phyloP scores from a whole-genome alignment of 1,140 invertebrate genomes.

The Bombus turneri region DNA sequence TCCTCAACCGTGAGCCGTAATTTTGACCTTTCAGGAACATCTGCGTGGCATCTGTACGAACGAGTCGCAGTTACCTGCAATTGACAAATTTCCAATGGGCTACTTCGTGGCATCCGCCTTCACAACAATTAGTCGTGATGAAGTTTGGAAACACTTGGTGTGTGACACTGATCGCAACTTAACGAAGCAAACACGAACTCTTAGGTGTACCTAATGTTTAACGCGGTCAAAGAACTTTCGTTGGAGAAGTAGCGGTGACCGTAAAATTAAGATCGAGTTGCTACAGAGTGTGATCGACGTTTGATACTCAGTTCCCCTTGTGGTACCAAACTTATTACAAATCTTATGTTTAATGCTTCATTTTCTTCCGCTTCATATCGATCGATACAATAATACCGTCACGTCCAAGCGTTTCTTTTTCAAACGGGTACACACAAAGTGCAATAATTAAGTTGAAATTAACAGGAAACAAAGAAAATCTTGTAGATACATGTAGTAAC shows the following conservation, averaged over 20 bases:
- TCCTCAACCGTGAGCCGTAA: slow-evolving; percentile 61
- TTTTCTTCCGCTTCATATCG: neutral
- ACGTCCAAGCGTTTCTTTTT: neutral
- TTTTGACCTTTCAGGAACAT: slow-evolving; percentile 68
- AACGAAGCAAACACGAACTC: slow-evolving; percentile 28
- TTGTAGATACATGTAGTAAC: too few relatives aligned
- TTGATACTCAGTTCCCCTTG: neutral
- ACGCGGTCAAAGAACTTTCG: slow-evolving; percentile 14
- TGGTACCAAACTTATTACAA: neutral
- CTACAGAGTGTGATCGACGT: neutral
- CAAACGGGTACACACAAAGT: neutral
- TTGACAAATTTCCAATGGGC: slow-evolving; percentile 69
- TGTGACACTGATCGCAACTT: slow-evolving; percentile 63
- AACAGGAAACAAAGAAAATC: too few relatives aligned
- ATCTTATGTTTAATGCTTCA: neutral
- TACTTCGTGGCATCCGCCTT: slow-evolving; percentile 60
- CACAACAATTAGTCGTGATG: slow-evolving; percentile 66
- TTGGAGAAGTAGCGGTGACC: neutral
- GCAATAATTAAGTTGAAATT: too few relatives aligned
- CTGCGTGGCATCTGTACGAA: slow-evolving; percentile 61
- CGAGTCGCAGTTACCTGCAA: slow-evolving; percentile 65
- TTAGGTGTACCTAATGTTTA: slow-evolving; percentile 27
- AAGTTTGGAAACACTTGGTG: slow-evolving; percentile 63
- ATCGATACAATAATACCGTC: neutral
- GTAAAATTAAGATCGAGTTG: neutral